These are phyloP conservation scores for Rhombomys opimus DNA, from an alignment of 2,113 vertebrate genomes.

Conservation along the genomic window DNA sequence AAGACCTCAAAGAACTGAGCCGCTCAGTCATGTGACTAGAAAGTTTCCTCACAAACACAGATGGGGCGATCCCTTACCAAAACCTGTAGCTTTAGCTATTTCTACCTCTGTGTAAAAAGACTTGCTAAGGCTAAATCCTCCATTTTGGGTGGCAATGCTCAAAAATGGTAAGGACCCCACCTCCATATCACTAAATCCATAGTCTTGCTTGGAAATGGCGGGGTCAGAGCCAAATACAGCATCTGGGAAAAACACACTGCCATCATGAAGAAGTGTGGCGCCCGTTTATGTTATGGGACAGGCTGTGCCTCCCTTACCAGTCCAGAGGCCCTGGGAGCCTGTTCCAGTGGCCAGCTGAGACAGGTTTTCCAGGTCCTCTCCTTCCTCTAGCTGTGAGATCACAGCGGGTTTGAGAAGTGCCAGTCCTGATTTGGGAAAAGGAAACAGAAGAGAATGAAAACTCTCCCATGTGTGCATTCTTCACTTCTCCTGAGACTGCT, in stretches of 20 bases:
- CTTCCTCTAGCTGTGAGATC: conserved; percentile 75
- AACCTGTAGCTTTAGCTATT: not conserved
- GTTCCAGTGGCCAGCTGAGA: conserved; percentile 9
- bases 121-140: not conserved
- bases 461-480: not conserved
- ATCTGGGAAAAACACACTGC: not conserved
- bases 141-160: conserved; percentile 3
- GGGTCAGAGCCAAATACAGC: conserved; percentile 4
- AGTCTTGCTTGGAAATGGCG: conserved; percentile 3
- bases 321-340: conserved; percentile 23
- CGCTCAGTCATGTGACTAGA: not conserved
- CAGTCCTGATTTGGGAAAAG: conserved; percentile 68
- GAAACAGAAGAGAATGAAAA: conserved; percentile 52
- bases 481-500: conserved; percentile 12
- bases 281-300: not conserved
- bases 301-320: conserved; percentile 59
- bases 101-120: not conserved
- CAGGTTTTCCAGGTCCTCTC: conserved; percentile 36
- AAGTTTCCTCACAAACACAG: conserved; percentile 5
- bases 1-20: not conserved
- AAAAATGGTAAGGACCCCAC: conserved; percentile 33
- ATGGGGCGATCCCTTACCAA: not conserved
- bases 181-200: conserved; percentile 1
- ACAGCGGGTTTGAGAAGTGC: conserved; percentile 77
- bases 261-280: not conserved